Percentiles rank a stretch among this genome's conserved stretches.
These are phyloP conservation scores for Monopterus albus DNA, from an alignment of 2,113 vertebrate genomes.

Conservation along the genomic window DNA sequence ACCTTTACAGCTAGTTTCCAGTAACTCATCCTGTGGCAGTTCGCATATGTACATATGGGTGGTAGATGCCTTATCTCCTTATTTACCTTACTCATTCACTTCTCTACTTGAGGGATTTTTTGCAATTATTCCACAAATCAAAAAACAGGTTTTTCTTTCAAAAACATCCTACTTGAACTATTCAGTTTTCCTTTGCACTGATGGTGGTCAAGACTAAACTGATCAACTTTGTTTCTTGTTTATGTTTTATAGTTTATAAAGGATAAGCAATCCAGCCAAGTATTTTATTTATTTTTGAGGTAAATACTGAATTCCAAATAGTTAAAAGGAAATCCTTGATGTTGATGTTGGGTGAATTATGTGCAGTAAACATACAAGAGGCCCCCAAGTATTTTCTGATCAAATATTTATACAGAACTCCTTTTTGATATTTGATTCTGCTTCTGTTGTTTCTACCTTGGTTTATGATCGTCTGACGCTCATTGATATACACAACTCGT, in stretches of 20 bases:
- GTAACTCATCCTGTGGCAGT: conserved; percentile 24
- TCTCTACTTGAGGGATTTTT: conserved; percentile 31
- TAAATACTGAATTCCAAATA: conserved; percentile 58
- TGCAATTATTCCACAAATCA: conserved; percentile 26
- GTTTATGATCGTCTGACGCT: too few species aligned
- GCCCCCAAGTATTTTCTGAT: conserved; percentile 71
- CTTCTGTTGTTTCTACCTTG: too few species aligned
- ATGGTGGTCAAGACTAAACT: conserved; percentile 13
- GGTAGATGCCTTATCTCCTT: conserved; percentile 23
- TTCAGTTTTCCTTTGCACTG: conserved; percentile 24
- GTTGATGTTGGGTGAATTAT: conserved; percentile 73
- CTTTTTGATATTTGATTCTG: too few species aligned
- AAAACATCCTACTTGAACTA: conserved; percentile 10
- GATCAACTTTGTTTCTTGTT: conserved; percentile 40
- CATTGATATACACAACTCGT: too few species aligned
- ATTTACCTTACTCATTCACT: conserved; percentile 43
- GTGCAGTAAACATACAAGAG: conserved; percentile 76
- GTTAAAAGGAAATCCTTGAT: conserved; percentile 75
- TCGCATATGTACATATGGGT: conserved; percentile 18
- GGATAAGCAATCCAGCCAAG: conserved; percentile 54
- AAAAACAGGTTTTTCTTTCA: conserved; percentile 22
- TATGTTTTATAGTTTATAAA: conserved; percentile 45
- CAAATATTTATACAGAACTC: conserved; percentile 79
- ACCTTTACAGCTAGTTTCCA: conserved; percentile 40
- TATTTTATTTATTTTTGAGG: conserved; percentile 69